Conservation (phyloP, 2,113 vertebrate species). For the Sceloporus tristichus region DNA sequence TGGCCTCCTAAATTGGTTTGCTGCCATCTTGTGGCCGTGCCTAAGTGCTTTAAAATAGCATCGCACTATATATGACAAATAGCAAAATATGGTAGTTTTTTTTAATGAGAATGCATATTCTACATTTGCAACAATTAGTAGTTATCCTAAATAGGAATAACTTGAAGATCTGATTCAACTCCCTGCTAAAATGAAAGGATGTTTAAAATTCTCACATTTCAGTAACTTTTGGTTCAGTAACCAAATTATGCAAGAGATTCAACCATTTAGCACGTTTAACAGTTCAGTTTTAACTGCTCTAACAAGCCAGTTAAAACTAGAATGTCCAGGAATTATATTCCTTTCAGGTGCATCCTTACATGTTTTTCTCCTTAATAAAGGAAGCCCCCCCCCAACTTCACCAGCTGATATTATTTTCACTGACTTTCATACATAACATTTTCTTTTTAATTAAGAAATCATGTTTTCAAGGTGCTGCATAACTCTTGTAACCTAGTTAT, state of each 20-base stretch:
- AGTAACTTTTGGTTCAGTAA: no score
- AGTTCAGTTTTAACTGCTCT: not conserved
- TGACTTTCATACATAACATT: no score
- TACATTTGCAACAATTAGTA: no score
- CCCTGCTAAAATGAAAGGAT: not conserved
- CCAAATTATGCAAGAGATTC: no score
- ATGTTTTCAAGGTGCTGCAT: not conserved
- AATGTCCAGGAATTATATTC: not conserved
- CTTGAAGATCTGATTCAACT: not conserved
- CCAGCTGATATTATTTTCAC: no score
- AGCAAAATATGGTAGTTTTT: not conserved
- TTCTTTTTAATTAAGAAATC: not conserved
- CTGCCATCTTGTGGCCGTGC: constrained; percentile 72
- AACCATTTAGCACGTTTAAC: not conserved
- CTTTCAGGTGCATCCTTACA: not conserved
- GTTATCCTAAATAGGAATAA: not conserved
- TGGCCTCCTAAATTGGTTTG: constrained; percentile 32
- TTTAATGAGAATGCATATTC: not conserved
- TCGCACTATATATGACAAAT: no score
- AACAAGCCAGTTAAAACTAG: not conserved
- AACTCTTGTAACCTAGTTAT: not conserved
- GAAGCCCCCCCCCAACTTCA: not conserved
- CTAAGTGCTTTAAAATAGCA: not conserved
- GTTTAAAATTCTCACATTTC: not conserved
- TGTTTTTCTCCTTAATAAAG: not conserved